Base-by-base conservation (phyloP, 2,797 vertebrate species). In the Masticophis lateralis region DNA sequence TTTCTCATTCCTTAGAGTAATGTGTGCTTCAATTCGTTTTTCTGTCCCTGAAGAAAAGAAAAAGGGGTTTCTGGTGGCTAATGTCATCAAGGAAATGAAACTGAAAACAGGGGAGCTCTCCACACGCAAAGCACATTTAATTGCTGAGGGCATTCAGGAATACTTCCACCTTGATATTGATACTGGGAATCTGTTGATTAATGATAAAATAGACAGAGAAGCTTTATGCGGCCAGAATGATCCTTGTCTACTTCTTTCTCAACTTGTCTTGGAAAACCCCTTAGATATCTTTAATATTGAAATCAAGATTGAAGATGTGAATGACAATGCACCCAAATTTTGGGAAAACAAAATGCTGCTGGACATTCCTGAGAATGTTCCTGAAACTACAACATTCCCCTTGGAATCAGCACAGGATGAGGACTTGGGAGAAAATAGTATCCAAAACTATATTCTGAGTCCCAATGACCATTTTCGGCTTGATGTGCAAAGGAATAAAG, bases 371-470 rank as follows among this genome's bases (percentile, higher is more conserved):
- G 98, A 98, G 94, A 94, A 91, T 14, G 96, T 96, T 20, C 92
- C 95, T 0, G 93, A 94, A 0, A 97, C 97, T 4, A 94, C 96
- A 2, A 96, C 97, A 56, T 98, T 98, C 87, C 96, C 97, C 25
- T 93, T 98, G 88, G 98, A 98, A 92, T 96, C 91, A 4, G 98
- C 98, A 13, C 97, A 97, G 61, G 97, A 97, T 47, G 94, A 95
- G 57, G 97, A 97, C 66, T 91, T 96, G 92, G 96, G 96, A 87
- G 94, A 66, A 37, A 98, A 98, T 56, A n/a, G 96, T 22, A 79
- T 97, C n/a, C 97, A 97, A 66, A 97, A 95, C 43, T 98, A 98
- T 25, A 97, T 95, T 16, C 94, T 98, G 59, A 98, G 96, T 87
- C 47, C 96, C 0, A 97, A 95, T 63, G 97, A 96, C 37, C 95